Evolutionary conservation across 1,140 invertebrate species (phyloP), one percentile per base, ranked within the genome.

Genomic region (Melitaea cinxia): DNA sequence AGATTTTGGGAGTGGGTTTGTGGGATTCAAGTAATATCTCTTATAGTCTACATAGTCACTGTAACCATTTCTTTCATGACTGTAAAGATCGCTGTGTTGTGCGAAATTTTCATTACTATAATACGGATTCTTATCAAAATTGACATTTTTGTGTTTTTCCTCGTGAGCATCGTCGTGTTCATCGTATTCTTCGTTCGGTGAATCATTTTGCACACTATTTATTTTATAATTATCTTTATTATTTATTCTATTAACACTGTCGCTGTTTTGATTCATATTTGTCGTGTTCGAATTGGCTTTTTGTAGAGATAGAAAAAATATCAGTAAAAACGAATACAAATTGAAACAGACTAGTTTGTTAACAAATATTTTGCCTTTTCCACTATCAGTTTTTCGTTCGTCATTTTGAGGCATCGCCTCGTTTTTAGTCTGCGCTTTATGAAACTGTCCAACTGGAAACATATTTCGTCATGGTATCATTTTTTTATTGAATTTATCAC

Each of bases 391-490:
- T 37, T 65, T 59, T 47, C 71, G 61, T 68, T 75, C 75, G 45
- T 64, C 70, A 77, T 73, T 67, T 69, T 70, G 70, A 75, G 65
- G 78, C 82, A 88, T 88, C 67, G 76, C 68, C 71, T 68, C 61
- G 53, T 70, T 55, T 69, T 73, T 67, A 80, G 75, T 85, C 72
- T 73, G 72, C 65, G 75, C 70, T 74, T 68, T 75, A 55, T 80
- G 71, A 68, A 73, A 73, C 39, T 70, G 75, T 76, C 70, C 72
- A 55, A 70, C 75, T 61, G 73, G 70, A 65, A 68, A 66, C 82
- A 86, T 87, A 81, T 81, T 88, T 81, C 75, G 82, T 89, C 88
- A 90, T 79, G 83, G 84, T 83, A 83, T 79, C 80, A 83, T 88
- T 75, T 80, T 80, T 74, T 47, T 73, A 68, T 71, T 73, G 33